Evolutionary conservation across 53 echinoderm and acorn worm genomes (phyloP).

Genomic region (Crossaster papposus): DNA sequence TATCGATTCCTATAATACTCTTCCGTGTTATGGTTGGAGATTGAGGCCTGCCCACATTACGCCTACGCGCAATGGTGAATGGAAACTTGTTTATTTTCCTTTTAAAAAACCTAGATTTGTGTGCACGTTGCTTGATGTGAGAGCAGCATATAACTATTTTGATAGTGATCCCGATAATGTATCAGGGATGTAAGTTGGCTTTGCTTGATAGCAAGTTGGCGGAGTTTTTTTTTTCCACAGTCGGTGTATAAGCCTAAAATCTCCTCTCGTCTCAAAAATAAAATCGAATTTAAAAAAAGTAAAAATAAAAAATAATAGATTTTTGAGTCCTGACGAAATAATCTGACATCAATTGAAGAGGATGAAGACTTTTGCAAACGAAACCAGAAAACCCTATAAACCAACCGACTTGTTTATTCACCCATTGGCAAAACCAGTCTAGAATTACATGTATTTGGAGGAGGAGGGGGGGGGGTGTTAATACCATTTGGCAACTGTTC

Average conservation of each 20-base stretch:
- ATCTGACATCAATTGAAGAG: background rate
- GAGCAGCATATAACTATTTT: background rate
- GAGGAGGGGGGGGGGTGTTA: too few relatives aligned
- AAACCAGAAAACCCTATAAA: background rate
- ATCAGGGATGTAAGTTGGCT: background rate
- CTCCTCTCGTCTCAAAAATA: background rate
- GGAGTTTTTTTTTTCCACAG: background rate
- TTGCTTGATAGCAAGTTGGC: slow-evolving; percentile 8
- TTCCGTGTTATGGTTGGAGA: slow-evolving; percentile 12
- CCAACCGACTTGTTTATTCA: background rate
- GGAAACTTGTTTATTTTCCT: background rate
- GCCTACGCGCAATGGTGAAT: slow-evolving; percentile 15
- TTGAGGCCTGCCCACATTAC: background rate
- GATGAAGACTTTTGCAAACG: background rate
- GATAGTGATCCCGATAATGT: background rate
- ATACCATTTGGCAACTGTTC: too few relatives aligned
- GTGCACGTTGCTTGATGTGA: background rate
- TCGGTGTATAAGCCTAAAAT: background rate
- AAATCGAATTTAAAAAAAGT: background rate
- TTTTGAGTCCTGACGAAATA: background rate
- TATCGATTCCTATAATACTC: background rate
- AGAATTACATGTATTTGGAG: too few relatives aligned
- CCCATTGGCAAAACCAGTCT: background rate
- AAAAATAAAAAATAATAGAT: too few relatives aligned
- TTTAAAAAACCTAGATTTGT: background rate